These are phyloP conservation scores for Halcyon malimbica DNA, from an alignment of 2,113 vertebrate genomes.

Conservation along the genomic window DNA sequence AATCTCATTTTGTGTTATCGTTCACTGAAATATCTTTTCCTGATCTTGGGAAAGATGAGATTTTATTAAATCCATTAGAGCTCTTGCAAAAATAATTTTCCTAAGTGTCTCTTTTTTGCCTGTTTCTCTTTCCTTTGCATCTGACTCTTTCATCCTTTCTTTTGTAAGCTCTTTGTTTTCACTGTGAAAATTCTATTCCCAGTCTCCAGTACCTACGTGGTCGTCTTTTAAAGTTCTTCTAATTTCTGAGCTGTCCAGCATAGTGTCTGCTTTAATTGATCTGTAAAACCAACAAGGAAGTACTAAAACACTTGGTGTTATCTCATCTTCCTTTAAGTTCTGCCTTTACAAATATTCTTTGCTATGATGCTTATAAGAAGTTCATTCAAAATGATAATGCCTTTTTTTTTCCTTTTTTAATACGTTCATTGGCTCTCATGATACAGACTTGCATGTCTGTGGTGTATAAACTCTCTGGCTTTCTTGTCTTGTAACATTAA, in stretches of 20 bases:
- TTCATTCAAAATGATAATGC: neutral
- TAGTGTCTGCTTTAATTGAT: neutral
- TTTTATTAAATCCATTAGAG: neutral
- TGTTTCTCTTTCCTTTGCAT: neutral
- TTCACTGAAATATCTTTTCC: neutral
- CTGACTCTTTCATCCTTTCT: accelerated
- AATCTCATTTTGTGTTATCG: neutral
- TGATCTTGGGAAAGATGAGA: neutral
- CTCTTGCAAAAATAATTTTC: neutral
- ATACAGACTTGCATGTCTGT: neutral
- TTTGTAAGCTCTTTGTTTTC: neutral
- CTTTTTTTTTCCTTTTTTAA: neutral
- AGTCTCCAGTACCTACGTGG: neutral
- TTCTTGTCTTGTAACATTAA: neutral
- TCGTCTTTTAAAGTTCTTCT: neutral
- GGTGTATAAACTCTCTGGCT: neutral
- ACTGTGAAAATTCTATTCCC: neutral
- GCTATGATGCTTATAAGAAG: neutral
- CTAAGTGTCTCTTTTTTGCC: neutral
- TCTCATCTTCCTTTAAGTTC: neutral
- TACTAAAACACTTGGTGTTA: neutral
- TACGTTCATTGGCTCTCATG: accelerated
- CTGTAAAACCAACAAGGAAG: neutral
- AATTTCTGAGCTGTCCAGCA: neutral
- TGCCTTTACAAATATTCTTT: neutral